Base-by-base conservation (phyloP, 1,140 invertebrate genomes). In the Drosophila pachea region DNA sequence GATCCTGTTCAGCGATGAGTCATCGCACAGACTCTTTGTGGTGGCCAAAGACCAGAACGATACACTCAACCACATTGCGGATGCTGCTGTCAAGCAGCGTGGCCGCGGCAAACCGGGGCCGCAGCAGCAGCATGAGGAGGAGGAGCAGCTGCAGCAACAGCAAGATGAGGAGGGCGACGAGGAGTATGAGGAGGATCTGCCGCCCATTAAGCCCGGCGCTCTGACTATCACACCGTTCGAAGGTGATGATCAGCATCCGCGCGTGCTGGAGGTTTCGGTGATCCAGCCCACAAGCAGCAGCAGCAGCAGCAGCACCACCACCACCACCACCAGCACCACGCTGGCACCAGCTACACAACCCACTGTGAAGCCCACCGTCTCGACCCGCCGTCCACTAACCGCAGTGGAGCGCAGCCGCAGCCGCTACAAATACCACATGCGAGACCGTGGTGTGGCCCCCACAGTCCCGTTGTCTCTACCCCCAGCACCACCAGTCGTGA, bases 141-240 rank as follows among this genome's bases (percentile, higher is more conserved):
- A 73, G 1, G 78, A 78, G 11, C 73, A 94, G 70, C 92, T 94
- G 90, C 92, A 92, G 47, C 93, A 63, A 12, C 48, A 67, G 43
- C 77, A 88, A 12, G 54, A 71, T 0, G 76, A 78, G 31, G 76
- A 66, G 1, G 76, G 69, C 0, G 93, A 69, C 92, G 94, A 22
- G 22, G 22, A 22, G 22, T 22, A 22, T 3, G 22, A 3, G 22
- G 90, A 92, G 92, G 47, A 93, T 78, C 62, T 94, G 35, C 91
- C 91, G 11, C 91, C 91, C 0, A 90, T 91, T 9, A 91, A 91
- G 66, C 90, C 91, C 1, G 90, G 90, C 2, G 90, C 90, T 52
- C 89, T 91, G 61, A 88, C 89, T 31, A 89, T 91, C 32, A 90
- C 90, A 4, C 65, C 82, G 7, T 91, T 91, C 8, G 73, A 55